Evolutionary conservation across 2,888 invertebrate species (phyloP).

Genomic region (Cheiracanthium punctorium): DNA sequence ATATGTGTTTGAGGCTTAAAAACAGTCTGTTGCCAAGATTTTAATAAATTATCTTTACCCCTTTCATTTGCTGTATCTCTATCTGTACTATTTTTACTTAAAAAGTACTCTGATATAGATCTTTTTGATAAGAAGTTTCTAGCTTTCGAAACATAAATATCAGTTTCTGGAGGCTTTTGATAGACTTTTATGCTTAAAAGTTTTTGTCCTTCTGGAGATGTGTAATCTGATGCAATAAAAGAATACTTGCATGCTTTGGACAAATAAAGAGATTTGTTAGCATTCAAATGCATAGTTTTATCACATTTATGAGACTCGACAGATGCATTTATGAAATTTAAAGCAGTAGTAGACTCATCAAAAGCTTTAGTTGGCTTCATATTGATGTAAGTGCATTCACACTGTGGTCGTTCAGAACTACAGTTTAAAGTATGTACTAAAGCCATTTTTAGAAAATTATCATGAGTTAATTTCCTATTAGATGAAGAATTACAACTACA

Average conservation of each 20-base stretch:
- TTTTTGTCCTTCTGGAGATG: slow-evolving; percentile 61
- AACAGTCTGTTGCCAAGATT: slow-evolving; percentile 48
- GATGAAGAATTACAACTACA: slow-evolving; percentile 21
- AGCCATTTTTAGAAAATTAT: slow-evolving; percentile 45
- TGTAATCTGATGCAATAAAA: slow-evolving; percentile 63
- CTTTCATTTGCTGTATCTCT: slow-evolving; percentile 41
- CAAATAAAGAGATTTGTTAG: slow-evolving; percentile 55
- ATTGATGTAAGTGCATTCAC: slow-evolving; percentile 37
- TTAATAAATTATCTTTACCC: slow-evolving; percentile 35
- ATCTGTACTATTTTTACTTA: slow-evolving; percentile 53
- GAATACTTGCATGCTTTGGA: slow-evolving; percentile 64
- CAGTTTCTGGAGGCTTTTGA: slow-evolving; percentile 51
- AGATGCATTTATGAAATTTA: slow-evolving; percentile 17
- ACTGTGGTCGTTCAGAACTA: slow-evolving; percentile 32
- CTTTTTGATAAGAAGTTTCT: slow-evolving; percentile 54
- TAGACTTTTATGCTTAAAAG: slow-evolving; percentile 54
- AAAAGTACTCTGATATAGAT: slow-evolving; percentile 67
- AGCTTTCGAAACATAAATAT: slow-evolving; percentile 24
- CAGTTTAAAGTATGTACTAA: slow-evolving; percentile 51
- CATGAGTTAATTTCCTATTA: slow-evolving; percentile 30
- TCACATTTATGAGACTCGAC: slow-evolving; percentile 41
- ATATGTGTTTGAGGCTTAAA: slow-evolving; percentile 38
- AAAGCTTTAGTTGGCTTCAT: slow-evolving; percentile 29
- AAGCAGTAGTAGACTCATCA: slow-evolving; percentile 29
- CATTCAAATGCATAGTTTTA: slow-evolving; percentile 32